Evolutionary conservation across 2,888 invertebrate species (phyloP).

Genomic region (Calephelis perditalis): DNA sequence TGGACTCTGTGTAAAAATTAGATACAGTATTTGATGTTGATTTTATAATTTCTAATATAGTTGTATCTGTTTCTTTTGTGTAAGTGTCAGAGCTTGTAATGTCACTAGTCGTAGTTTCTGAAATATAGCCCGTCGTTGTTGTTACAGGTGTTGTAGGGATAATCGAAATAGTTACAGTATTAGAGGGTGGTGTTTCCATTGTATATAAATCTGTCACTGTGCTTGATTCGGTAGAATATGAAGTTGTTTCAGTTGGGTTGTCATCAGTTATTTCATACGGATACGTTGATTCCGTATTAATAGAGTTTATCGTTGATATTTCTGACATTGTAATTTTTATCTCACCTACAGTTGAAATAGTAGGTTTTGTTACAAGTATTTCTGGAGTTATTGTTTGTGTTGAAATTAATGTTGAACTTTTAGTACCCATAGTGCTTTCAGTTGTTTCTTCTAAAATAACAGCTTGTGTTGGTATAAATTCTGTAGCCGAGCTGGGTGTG

Average conservation of each 20-base stretch:
- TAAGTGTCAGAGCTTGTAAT: neutral
- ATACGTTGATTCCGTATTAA: neutral
- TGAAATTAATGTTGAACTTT: neutral
- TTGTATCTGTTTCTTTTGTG: neutral
- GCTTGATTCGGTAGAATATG: neutral
- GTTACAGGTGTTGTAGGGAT: neutral
- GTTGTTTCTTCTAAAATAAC: neutral
- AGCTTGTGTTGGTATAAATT: neutral
- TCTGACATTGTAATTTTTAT: neutral
- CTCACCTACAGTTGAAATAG: neutral
- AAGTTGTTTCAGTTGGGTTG: neutral
- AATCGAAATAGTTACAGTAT: neutral
- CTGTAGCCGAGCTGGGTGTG: neutral
- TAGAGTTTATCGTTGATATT: neutral
- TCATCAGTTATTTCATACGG: neutral
- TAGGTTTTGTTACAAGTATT: neutral
- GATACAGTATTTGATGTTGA: neutral
- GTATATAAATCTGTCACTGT: neutral
- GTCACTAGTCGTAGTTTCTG: neutral
- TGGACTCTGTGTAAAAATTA: neutral
- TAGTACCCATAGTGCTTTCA: neutral
- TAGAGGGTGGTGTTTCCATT: neutral
- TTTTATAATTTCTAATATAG: neutral
- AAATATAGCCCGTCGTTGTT: neutral
- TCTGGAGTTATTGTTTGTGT: neutral